Base-by-base conservation (phyloP, 2,888 invertebrate species). In the Stenodema calcarata region DNA sequence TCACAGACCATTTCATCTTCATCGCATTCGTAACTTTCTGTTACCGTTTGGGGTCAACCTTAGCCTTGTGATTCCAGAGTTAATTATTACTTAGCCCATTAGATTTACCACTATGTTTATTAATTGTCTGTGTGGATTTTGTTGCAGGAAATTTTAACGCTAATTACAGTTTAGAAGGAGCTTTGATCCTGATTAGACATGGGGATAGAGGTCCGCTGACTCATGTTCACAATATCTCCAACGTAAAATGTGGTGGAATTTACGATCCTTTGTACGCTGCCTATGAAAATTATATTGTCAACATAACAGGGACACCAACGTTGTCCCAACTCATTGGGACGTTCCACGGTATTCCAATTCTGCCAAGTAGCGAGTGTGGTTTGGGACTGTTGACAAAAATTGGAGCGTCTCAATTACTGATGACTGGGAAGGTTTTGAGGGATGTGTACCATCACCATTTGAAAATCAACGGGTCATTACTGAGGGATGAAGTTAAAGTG, bases 161-260 rank as follows among this genome's bases (percentile, higher is more conserved):
- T 18, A 93, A 93, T 86, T 94, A 95, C 92, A 91, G 93, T 69
- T 91, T 96, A 62, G 94, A 94, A 90, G 95, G 95, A 6, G 93
- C 96, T 1, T 91, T 97, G 62, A 92, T 96, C 80, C 92, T 97
- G 78, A 95, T 96, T 4, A 93, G 98, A 18, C 98, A 98, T 90
- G 98, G 98, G 0, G 98, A 98, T 91, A 92, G 98, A 79, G 97
- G 97, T 0, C 96, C 98, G 0, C 92, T 98, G 88, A 95, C 96
- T 12, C 96, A 96, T 90, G 94, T 98, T 0, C 93, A 94, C 83
- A 95, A 95, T 87, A 95, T 96, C 54, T 94, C 95, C 80, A 93
- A 93, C 83, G 93, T 98, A 23, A 95, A 96, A 88, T 98, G 98
- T 91, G 95, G 87, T 62, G 87, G 88, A n/a, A 62, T 87, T 44